Evolutionary conservation across 2,888 invertebrate genomes (phyloP).

Genomic region (Hemistola chrysoprasaria): DNA sequence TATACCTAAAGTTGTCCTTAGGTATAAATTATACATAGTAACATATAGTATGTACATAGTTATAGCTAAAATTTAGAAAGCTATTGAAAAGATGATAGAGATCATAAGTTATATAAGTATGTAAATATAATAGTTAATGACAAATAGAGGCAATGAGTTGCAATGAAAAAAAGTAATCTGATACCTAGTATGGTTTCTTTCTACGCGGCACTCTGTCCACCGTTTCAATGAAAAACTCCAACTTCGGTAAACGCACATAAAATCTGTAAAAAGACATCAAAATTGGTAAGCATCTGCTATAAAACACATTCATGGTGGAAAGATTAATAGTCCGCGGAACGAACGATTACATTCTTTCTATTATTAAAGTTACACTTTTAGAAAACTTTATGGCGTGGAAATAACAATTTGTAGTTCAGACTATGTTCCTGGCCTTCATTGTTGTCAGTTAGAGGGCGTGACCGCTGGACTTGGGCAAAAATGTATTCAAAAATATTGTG

Average conservation of each 20-base stretch:
- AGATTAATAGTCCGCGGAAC: conserved; percentile 68
- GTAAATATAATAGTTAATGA: no score
- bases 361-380: conserved; percentile 52
- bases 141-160: no score
- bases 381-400: conserved; percentile 76
- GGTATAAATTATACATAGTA: no score
- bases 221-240: conserved; percentile 19
- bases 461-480: conserved; percentile 56
- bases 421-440: conserved; percentile 47
- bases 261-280: conserved; percentile 42
- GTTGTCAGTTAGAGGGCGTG: conserved; percentile 70
- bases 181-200: no score
- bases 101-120: no score
- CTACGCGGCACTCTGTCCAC: conserved; percentile 20
- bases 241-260: conserved; percentile 25
- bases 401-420: conserved; percentile 76
- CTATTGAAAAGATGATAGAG: no score
- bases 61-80: no score
- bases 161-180: no score
- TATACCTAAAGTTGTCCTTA: no score
- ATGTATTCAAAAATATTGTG: conserved; percentile 63
- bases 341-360: conserved; percentile 49
- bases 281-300: conserved; percentile 51
- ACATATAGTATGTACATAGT: no score
- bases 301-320: conserved; percentile 55